Percentiles rank a stretch among this genome's conserved stretches.
Evolutionary conservation across 2,888 invertebrate species (phyloP).

Genomic region (Chloromyia formosa): DNA sequence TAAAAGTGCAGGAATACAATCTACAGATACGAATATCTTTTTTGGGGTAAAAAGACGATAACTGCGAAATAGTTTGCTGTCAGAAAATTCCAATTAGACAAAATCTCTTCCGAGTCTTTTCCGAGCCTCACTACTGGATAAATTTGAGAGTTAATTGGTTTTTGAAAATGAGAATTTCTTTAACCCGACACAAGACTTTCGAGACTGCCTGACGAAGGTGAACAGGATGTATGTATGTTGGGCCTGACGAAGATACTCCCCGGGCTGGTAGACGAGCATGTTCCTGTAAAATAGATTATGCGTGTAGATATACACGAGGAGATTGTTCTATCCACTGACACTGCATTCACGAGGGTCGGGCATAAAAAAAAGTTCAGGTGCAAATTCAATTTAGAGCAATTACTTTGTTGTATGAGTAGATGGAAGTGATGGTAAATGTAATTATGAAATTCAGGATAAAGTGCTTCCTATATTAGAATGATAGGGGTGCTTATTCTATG

Average conservation of each 20-base stretch:
- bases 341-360: background rate
- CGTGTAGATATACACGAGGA: constrained; percentile 4
- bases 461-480: too few relatives aligned
- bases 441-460: constrained; percentile 15
- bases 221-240: background rate
- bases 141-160: constrained; percentile 37
- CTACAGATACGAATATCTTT: background rate
- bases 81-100: constrained; percentile 38
- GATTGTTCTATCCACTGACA: background rate
- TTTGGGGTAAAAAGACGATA: background rate
- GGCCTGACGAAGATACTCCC: background rate
- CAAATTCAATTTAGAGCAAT: constrained; percentile 34
- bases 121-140: constrained; percentile 5
- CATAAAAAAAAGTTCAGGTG: constrained; percentile 25
- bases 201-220: background rate
- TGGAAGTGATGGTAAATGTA: constrained; percentile 22
- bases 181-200: constrained; percentile 8
- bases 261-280: background rate
- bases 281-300: background rate
- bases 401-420: constrained; percentile 12
- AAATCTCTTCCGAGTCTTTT: constrained; percentile 1
- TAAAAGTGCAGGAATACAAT: background rate
- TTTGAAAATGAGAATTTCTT: constrained; percentile 21
- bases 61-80: constrained; percentile 18
- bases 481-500: too few relatives aligned